Conservation (phyloP, 2,888 invertebrate genomes). For the Himalopsyche anomala region DNA sequence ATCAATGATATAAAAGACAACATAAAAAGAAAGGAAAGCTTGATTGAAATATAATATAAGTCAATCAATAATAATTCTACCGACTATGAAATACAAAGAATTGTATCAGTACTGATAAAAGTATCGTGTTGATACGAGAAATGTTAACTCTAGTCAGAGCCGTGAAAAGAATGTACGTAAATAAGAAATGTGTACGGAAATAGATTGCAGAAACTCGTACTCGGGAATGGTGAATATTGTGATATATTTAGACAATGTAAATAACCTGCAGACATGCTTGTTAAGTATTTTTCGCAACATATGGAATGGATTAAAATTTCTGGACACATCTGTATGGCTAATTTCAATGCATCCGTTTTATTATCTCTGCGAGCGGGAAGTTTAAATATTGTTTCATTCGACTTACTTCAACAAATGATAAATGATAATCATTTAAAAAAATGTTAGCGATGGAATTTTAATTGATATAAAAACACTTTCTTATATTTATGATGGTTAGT, state of each 20-base stretch:
- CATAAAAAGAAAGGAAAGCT: too few relatives aligned
- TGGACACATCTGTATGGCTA: background rate
- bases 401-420: too few relatives aligned
- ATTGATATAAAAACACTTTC: too few relatives aligned
- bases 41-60: too few relatives aligned
- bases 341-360: too few relatives aligned
- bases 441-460: too few relatives aligned
- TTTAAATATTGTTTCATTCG: too few relatives aligned
- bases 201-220: conserved; percentile 24
- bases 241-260: conserved; percentile 37
- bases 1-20: too few relatives aligned
- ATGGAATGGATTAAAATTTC: conserved; percentile 15
- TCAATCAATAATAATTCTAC: background rate
- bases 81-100: background rate
- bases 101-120: background rate
- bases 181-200: conserved; percentile 3
- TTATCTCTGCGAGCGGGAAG: too few relatives aligned
- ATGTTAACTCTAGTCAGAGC: conserved; percentile 6
- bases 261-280: conserved; percentile 8
- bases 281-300: conserved; percentile 28
- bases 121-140: background rate
- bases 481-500: too few relatives aligned
- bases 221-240: conserved; percentile 37
- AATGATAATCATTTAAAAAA: too few relatives aligned
- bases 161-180: conserved; percentile 14